phyloP scores from a whole-genome alignment of 2,888 invertebrate species.

The Cyaniris semiargus region DNA sequence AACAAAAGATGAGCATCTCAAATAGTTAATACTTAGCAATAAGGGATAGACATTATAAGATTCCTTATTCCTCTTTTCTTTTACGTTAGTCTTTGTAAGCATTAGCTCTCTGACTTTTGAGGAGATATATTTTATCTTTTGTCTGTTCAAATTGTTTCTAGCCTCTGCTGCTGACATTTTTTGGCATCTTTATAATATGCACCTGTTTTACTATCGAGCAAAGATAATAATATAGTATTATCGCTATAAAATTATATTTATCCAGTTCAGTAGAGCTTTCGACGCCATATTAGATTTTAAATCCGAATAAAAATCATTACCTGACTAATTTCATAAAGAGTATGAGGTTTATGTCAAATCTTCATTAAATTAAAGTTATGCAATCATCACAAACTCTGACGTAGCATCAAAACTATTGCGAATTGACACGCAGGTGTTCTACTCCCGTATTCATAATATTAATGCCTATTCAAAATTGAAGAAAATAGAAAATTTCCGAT shows the following conservation, averaged over 20 bases:
- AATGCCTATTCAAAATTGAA: too few species aligned
- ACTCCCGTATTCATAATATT: too few species aligned
- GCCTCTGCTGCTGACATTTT: background rate
- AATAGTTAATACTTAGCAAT: slow-evolving; percentile 8
- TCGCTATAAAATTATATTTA: background rate
- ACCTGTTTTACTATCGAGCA: too few species aligned
- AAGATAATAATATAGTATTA: background rate
- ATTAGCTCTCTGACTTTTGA: background rate
- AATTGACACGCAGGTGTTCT: too few species aligned
- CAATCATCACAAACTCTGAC: too few species aligned
- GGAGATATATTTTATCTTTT: background rate
- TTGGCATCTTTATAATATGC: background rate
- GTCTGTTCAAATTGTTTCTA: background rate
- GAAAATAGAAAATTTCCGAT: too few species aligned
- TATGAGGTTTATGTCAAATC: too few species aligned
- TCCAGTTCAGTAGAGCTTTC: background rate
- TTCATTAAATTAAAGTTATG: too few species aligned
- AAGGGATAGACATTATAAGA: background rate
- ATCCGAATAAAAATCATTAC: too few species aligned
- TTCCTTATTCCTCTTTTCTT: background rate
- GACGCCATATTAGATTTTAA: background rate
- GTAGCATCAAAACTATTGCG: too few species aligned
- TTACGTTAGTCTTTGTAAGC: background rate
- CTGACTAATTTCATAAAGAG: too few species aligned
- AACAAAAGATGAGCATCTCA: background rate